Evolutionary conservation across 1,140 invertebrate genomes (phyloP), one percentile per base, ranked within the genome.

Genomic region (Drosophila ananassae): DNA sequence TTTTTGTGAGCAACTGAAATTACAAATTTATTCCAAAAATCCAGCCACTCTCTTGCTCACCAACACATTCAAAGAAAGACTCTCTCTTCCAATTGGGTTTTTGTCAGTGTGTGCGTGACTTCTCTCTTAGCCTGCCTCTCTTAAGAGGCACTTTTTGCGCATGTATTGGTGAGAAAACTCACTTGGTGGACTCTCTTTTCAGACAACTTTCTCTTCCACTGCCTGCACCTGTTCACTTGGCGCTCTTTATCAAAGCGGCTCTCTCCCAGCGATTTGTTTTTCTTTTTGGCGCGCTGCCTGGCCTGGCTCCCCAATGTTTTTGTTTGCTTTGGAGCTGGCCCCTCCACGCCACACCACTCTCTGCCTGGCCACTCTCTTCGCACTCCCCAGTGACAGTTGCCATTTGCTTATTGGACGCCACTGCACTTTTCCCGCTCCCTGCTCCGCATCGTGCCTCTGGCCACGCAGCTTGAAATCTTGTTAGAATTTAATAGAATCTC

Each of bases 401-500:
- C 61, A 85, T 81, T 81, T 87, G 82, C 81, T 85, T 85, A 85
- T 81, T 85, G 81, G 81, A 78, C 57, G 59, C 47, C 61, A 74
- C 56, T 82, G 61, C 73, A 76, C 51, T 79, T 56, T 34, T 55
- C 48, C 39, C 46, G 41, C 28, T 32, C 28, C 32, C 2, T 24
- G 10, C 28, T 13, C 22, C 12, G n/a, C 34, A 30, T 17, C 51
- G 46, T 51, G 44, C 32, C 13, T 39, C 30, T 6, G 24, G 37
- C 6, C 12, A 59, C 83, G 64, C 83, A 87, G 82, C 82, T 76
- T 78, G 82, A 87, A 87, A 89, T 89, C 83, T 87, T 87, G 83
- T 87, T 87, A 87, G 83, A 87, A 87, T 89, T 87, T 87, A 87
- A 83, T 87, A 89, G 83, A 87, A 83, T 87, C 76, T 76, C 83